Percentiles rank a stretch among this genome's conserved stretches.
phyloP scores from a whole-genome alignment of 2,113 vertebrate genomes.

The Urocynchramus pylzowi region DNA sequence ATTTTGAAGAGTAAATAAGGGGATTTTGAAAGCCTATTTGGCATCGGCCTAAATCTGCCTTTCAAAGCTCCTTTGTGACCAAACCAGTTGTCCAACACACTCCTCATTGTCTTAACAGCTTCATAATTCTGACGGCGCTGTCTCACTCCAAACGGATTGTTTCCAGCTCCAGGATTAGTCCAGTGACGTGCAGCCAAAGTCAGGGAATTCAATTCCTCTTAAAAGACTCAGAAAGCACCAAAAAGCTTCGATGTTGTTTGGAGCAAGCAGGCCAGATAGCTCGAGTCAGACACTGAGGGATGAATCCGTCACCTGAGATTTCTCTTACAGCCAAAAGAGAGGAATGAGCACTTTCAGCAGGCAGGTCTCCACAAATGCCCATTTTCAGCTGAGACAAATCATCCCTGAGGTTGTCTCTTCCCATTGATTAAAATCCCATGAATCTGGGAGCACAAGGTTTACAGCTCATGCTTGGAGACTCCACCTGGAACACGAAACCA shows the following conservation, averaged over 20 bases:
- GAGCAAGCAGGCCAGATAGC: neutral
- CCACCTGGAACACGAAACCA: neutral
- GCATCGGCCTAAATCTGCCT: conserved; percentile 38
- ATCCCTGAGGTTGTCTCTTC: neutral
- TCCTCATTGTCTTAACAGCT: conserved; percentile 20
- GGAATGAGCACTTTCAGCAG: neutral
- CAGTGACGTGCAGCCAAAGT: neutral
- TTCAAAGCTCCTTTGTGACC: conserved; percentile 26
- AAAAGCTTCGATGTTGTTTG: neutral
- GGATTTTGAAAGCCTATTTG: conserved; percentile 39
- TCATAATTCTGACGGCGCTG: neutral
- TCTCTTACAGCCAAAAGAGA: neutral
- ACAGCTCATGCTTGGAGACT: neutral
- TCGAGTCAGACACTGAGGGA: neutral
- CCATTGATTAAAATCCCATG: neutral
- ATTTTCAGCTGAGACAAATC: neutral
- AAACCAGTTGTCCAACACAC: conserved; percentile 3
- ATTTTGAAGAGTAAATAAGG: neutral
- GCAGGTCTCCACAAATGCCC: neutral
- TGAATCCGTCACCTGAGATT: conserved; percentile 3
- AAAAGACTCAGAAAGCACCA: neutral
- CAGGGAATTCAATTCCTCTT: conserved; percentile 2
- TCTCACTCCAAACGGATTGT: neutral
- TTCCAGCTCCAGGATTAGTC: conserved; percentile 7
- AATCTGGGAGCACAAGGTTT: neutral